phyloP scores from a whole-genome alignment of 35 echinoderm and acorn worm species.

The Stichopus chloronotus region DNA sequence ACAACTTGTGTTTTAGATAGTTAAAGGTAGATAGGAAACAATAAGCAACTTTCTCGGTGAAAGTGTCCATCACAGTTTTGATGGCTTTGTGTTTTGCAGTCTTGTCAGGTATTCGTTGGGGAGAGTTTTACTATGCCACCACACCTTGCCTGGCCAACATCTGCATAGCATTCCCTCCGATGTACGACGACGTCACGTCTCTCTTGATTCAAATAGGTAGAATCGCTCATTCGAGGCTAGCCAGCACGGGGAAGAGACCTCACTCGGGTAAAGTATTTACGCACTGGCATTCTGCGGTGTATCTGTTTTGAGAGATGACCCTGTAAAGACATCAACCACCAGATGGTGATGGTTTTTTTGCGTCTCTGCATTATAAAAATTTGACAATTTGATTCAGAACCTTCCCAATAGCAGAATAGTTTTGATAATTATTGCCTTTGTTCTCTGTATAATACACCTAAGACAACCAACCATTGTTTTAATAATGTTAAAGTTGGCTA shows the following conservation, averaged over 20 bases:
- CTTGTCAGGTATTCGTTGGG: conserved; percentile 77
- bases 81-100: conserved; percentile 42
- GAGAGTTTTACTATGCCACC: conserved; percentile 80
- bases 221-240: conserved; percentile 73
- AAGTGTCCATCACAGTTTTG: too few relatives aligned
- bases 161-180: conserved; percentile 91
- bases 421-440: too few relatives aligned
- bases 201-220: conserved; percentile 84
- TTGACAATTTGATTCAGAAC: too few relatives aligned
- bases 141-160: conserved; percentile 85
- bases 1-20: too few relatives aligned
- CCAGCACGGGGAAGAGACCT: conserved; percentile 64
- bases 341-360: background rate
- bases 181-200: conserved; percentile 95
- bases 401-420: too few relatives aligned
- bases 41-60: too few relatives aligned
- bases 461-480: too few relatives aligned
- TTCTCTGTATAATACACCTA: too few relatives aligned
- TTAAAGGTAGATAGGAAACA: too few relatives aligned
- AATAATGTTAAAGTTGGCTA: too few relatives aligned
- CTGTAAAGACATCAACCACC: too few relatives aligned
- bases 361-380: too few relatives aligned
- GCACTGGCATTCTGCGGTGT: background rate
- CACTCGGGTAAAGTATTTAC: conserved; percentile 19
- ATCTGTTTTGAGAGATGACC: background rate